A percentile compares a stretch with the other conserved stretches of the same genome.
Conservation (phyloP, 1,140 invertebrate species). For the Pseudachorutes palmiensis region DNA sequence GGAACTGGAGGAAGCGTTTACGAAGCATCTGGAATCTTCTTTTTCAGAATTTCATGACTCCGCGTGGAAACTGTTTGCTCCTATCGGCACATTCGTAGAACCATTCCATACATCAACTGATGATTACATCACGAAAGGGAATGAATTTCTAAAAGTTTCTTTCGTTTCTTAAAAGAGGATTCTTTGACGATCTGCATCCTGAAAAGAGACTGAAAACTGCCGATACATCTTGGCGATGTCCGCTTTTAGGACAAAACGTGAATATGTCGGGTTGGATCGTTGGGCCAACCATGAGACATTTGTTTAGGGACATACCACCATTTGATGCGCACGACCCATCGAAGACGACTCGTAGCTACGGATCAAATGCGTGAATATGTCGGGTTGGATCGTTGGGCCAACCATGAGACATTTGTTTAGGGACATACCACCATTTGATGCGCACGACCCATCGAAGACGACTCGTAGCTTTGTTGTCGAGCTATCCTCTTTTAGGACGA, state of each 20-base stretch:
- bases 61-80: no score
- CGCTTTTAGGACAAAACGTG: slow-evolving; percentile 39
- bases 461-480: slow-evolving; percentile 12
- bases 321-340: slow-evolving; percentile 5
- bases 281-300: slow-evolving; percentile 39
- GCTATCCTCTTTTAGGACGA: slow-evolving; percentile 6
- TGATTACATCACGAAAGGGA: no score
- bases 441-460: slow-evolving; percentile 14
- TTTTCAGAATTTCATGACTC: no score
- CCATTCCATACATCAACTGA: no score
- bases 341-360: slow-evolving; percentile 41
- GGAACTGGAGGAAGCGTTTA: no score
- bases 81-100: no score
- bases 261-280: slow-evolving; percentile 41
- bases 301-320: slow-evolving; percentile 14
- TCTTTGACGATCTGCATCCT: slow-evolving; percentile 38
- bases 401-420: slow-evolving; percentile 33
- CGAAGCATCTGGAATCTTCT: no score
- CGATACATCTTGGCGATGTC: slow-evolving; percentile 40
- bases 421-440: slow-evolving; percentile 3
- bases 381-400: slow-evolving; percentile 40
- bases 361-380: slow-evolving; percentile 42
- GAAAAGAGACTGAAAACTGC: slow-evolving; percentile 17
- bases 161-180: no score
- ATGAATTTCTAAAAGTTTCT: no score